Evolutionary conservation across 2,888 invertebrate genomes (phyloP).

Genomic region (Hyposoter didymator): DNA sequence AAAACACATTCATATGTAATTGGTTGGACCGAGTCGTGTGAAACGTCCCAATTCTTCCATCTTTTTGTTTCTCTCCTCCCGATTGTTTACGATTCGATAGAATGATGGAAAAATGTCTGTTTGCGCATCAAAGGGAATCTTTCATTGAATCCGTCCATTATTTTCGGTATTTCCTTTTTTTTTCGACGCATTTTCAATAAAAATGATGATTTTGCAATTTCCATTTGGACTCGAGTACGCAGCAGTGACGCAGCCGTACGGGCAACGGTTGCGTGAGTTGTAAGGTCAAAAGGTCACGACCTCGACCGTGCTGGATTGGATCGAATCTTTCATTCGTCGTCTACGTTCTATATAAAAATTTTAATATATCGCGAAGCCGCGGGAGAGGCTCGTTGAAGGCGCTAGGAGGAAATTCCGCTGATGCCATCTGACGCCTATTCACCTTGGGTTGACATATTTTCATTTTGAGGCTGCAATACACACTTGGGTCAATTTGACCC

Average conservation of each 20-base stretch:
- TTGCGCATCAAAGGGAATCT: no score
- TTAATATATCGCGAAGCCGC: not conserved
- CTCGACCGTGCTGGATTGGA: conserved; percentile 11
- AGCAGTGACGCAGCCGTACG: not conserved
- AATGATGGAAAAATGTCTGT: not conserved
- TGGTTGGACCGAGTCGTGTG: not conserved
- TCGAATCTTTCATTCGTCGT: conserved; percentile 17
- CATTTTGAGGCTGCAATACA: not conserved
- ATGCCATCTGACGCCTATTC: not conserved
- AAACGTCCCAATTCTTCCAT: not conserved
- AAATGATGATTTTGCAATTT: not conserved
- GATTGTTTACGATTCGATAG: not conserved
- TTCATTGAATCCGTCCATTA: no score
- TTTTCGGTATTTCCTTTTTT: not conserved
- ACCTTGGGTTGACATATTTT: not conserved
- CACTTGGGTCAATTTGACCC: not conserved
- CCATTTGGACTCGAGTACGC: not conserved
- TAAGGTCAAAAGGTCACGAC: conserved; percentile 53
- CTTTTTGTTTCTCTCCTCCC: not conserved
- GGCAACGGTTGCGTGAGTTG: not conserved
- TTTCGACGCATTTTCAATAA: not conserved
- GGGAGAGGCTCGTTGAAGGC: not conserved
- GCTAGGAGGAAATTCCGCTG: not conserved
- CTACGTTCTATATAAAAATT: not conserved
- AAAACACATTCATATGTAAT: conserved; percentile 1